Evolutionary conservation across 2,797 vertebrate genomes (phyloP), one percentile per base, ranked within the genome.

Genomic region (Ibycter americanus): DNA sequence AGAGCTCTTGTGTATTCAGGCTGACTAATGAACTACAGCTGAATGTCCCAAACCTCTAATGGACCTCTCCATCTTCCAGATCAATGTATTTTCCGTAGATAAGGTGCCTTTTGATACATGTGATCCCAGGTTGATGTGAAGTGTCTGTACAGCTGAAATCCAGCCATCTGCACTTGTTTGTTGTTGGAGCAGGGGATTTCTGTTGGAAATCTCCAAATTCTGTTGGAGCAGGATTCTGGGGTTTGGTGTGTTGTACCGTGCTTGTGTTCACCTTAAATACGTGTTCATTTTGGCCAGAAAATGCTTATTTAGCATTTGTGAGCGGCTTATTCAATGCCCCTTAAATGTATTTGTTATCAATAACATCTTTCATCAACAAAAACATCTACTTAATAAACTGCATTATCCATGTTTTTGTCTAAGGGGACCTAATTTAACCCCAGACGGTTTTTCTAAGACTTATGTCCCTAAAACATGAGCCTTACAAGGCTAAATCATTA

Each of bases 1-100:
- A 95, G 83, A 93, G 87, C 51, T 92, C 54, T 70, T 58, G 19
- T 94, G 61, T 80, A 76, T 61, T 84, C 82, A 82, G 72, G 56
- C 82, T 88, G 84, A 62, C 68, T 92, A 62, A 95, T 87, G 68
- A 88, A 26, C 72, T 36, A 5, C 19, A 44, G 54, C 1, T 20
- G 25, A 77, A 71, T 63, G 66, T 62, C 85, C 82, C 80, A 93
- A 68, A 42, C 34, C 52, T 93, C 83, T 92, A 58, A 90, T 68
- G 61, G 82, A 40, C 65, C 83, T 66, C 51, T 79, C 76, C 62
- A 12, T 59, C 66, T 88, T 89, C 66, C 52, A 81, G 58, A 76
- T 78, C 40, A 44, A 15, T 80, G 16, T 29, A 8, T 92, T 92
- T 89, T 62, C 55, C 44, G 59, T 66, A 42, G 59, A 42, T 89